These are phyloP conservation scores for Mycetomoellerius zeteki DNA, from an alignment of 1,140 invertebrate species.

Conservation along the genomic window DNA sequence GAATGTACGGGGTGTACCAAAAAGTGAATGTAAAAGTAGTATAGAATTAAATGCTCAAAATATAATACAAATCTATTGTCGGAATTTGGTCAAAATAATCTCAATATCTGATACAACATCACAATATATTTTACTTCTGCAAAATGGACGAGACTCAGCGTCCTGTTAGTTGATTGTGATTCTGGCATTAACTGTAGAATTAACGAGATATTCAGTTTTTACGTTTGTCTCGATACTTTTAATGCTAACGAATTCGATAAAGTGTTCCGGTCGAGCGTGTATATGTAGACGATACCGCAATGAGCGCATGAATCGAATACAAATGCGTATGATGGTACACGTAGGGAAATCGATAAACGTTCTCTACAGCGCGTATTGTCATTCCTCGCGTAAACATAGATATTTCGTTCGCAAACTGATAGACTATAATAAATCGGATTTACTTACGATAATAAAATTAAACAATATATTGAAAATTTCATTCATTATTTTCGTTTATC, in stretches of 20 bases:
- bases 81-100: constrained; percentile 10
- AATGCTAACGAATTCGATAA: constrained; percentile 49
- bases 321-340: constrained; percentile 42
- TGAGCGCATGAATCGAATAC: constrained; percentile 61
- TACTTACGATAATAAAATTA: constrained; percentile 16
- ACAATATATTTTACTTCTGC: background rate
- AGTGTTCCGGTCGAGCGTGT: background rate
- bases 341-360: constrained; percentile 47
- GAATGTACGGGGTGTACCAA: constrained; percentile 44
- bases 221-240: constrained; percentile 26
- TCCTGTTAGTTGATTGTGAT: background rate
- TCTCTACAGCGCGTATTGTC: constrained; percentile 13
- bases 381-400: constrained; percentile 15
- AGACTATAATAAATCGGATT: constrained; percentile 19
- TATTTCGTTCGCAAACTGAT: constrained; percentile 29
- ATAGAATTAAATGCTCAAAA: background rate
- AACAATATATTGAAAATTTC: background rate
- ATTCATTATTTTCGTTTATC: background rate
- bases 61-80: background rate
- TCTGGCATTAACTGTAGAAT: constrained; percentile 7
- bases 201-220: constrained; percentile 49
- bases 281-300: constrained; percentile 51
- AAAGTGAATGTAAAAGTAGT: background rate
- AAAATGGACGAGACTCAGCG: background rate
- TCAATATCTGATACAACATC: background rate